phyloP scores from a whole-genome alignment of 2,113 vertebrate genomes.

The Anoplopoma fimbria region DNA sequence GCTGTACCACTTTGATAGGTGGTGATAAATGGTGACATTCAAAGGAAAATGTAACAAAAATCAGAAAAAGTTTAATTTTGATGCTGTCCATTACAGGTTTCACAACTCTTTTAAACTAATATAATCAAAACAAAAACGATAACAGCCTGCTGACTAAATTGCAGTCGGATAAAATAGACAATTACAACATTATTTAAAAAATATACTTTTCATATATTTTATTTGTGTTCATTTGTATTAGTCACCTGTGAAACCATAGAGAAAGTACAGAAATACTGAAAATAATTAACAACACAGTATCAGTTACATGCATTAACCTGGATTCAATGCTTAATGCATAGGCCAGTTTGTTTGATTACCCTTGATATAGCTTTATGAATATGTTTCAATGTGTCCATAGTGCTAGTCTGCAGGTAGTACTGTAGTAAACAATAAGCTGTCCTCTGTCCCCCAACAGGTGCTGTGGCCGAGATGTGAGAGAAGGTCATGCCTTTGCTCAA shows the following conservation, averaged over 20 bases:
- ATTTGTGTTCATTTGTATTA: neutral
- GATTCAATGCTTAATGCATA: neutral
- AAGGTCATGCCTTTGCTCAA: conserved; percentile 94
- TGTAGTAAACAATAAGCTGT: neutral
- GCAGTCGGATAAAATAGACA: neutral
- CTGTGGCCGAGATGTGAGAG: conserved; percentile 51
- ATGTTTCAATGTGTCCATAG: neutral
- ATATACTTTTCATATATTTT: neutral
- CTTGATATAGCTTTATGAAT: neutral
- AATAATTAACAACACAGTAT: neutral
- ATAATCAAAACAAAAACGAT: conserved; percentile 4
- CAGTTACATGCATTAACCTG: neutral
- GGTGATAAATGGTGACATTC: conserved; percentile 55
- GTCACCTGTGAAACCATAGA: neutral
- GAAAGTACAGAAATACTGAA: neutral
- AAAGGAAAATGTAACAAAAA: conserved; percentile 14
- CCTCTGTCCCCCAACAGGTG: conserved; percentile 39
- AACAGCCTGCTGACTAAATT: neutral
- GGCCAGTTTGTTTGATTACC: neutral
- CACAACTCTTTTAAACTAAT: conserved; percentile 10
- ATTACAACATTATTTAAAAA: neutral
- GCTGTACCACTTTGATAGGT: conserved; percentile 48
- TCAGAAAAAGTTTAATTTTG: conserved; percentile 6
- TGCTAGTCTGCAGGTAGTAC: neutral
- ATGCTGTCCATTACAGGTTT: neutral